A percentile compares a stretch with the other conserved stretches of the same genome.
Evolutionary conservation across 2,797 vertebrate genomes (phyloP).

Genomic region (Falco cherrug): DNA sequence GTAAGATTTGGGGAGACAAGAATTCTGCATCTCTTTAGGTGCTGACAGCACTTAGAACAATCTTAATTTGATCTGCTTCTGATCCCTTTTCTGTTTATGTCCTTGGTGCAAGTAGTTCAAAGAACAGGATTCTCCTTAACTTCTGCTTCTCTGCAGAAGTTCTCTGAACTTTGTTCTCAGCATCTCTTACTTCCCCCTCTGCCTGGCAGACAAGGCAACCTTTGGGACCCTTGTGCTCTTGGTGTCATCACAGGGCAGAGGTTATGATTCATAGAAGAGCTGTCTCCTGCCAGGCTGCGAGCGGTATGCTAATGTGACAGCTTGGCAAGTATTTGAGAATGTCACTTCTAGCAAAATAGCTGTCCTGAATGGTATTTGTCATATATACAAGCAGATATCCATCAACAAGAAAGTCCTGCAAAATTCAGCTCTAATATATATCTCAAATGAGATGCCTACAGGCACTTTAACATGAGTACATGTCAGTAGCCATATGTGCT

Average conservation of each 20-base stretch:
- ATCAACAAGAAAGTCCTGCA: neutral
- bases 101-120: neutral
- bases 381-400: neutral
- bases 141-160: neutral
- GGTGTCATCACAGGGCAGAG: neutral
- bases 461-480: neutral
- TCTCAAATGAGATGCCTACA: constrained; percentile 28
- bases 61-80: neutral
- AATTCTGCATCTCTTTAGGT: neutral
- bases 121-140: neutral
- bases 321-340: constrained; percentile 16
- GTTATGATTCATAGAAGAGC: neutral
- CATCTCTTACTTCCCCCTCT: neutral
- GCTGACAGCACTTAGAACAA: neutral
- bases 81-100: neutral
- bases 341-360: constrained; percentile 26
- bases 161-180: neutral
- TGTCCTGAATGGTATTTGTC: neutral
- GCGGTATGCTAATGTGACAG: neutral
- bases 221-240: neutral
- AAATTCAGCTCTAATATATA: neutral
- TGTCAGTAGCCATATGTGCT: constrained; percentile 22
- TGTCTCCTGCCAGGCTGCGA: neutral
- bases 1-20: neutral
- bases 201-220: neutral